phyloP scores from a whole-genome alignment of 1,140 invertebrate species.

The Arion vulgaris region DNA sequence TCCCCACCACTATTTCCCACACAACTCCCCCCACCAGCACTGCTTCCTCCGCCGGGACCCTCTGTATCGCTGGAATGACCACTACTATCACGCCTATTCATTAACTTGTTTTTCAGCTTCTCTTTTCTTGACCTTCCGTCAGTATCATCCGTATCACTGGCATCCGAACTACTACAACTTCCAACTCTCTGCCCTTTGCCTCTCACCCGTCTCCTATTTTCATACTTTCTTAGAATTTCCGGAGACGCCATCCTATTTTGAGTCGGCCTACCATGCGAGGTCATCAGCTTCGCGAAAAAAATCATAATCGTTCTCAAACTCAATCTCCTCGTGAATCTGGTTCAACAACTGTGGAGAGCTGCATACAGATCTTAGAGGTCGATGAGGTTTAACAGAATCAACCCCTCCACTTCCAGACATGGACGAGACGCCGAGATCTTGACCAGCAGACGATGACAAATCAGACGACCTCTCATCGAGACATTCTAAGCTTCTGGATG shows the following conservation, averaged over 20 bases:
- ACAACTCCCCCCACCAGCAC: conserved; percentile 46
- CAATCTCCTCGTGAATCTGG: conserved; percentile 82
- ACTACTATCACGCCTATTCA: conserved; percentile 68
- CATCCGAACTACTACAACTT: conserved; percentile 90
- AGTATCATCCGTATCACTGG: conserved; percentile 88
- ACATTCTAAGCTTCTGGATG: conserved; percentile 64
- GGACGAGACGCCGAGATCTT: conserved; percentile 11
- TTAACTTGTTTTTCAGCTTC: conserved; percentile 77
- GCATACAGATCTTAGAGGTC: conserved; percentile 73
- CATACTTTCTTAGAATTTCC: conserved; percentile 74
- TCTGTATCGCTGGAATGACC: conserved; percentile 72
- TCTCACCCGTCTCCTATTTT: conserved; percentile 77
- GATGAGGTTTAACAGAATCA: conserved; percentile 52
- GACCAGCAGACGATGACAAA: conserved; percentile 58
- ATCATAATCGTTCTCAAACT: conserved; percentile 69
- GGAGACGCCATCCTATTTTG: conserved; percentile 63
- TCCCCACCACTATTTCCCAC: conserved; percentile 38
- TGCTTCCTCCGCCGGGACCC: conserved; percentile 51
- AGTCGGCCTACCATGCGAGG: conserved; percentile 40
- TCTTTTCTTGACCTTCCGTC: conserved; percentile 86
- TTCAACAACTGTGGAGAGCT: conserved; percentile 79
- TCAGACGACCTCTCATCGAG: conserved; percentile 52
- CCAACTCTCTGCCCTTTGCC: conserved; percentile 86
- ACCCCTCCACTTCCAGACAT: neutral
- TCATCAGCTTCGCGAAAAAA: conserved; percentile 57